Evolutionary conservation across 2,797 vertebrate genomes (phyloP), one percentile per base, ranked within the genome.

Genomic region (Setipinna tenuifilis): DNA sequence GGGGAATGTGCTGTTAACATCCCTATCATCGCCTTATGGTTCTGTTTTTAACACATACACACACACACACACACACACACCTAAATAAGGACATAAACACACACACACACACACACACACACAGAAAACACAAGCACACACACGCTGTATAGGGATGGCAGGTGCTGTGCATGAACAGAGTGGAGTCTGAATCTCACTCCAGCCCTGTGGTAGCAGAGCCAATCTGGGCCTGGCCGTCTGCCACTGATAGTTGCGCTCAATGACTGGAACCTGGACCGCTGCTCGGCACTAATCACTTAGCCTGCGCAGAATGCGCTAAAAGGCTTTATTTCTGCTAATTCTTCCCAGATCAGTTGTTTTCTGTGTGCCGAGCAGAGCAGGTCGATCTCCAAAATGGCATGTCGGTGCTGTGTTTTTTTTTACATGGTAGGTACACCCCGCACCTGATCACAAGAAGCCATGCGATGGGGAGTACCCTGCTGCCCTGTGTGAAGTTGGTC

Each of bases 251-350:
- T 84, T 88, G 82, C 87, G 86, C 78, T 89, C 89, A 91, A 41
- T 88, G 86, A 93, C 89, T 91, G 91, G 87, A 93, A 89, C 90
- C 92, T 92, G 91, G 90, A 83, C 91, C 92, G 89, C 93, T 88
- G 88, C 54, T 87, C 92, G 89, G 88, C 83, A 71, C 81, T 93
- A 91, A 93, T 92, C 92, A 90, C 90, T 88, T 90, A 91, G 93
- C 90, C 92, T 90, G 91, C 81, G 71, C 82, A 48, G 82, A 81
- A 88, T 85, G 91, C 80, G 90, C 87, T 90, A 94, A 93, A 92
- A 86, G 89, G 88, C 91, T 94, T 86, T 93, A 93, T 93, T 93
- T 92, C 81, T 5, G 90, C 87, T 89, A 83, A 94, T 94, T 92
- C 90, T 92, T 83, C 86, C 83, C 85, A 41, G 35, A n/a, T 44